A percentile compares a stretch with the other conserved stretches of the same genome.
These are phyloP conservation scores for Orgyia antiqua DNA, from an alignment of 2,888 invertebrate species.

Conservation along the genomic window DNA sequence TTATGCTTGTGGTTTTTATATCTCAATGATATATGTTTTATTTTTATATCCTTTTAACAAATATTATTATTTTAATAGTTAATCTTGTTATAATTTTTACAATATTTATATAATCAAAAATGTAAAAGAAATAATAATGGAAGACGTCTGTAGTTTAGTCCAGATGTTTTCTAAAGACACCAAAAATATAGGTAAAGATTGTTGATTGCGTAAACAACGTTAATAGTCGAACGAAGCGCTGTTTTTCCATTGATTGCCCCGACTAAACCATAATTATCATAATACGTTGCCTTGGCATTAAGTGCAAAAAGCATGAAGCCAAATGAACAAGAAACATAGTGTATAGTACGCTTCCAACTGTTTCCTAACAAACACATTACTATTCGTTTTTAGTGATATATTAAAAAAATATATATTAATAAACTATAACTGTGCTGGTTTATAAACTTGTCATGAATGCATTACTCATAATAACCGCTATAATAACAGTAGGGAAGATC, in stretches of 20 bases:
- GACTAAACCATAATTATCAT: conserved; percentile 20
- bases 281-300: conserved; percentile 37
- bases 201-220: conserved; percentile 5
- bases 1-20: too few species aligned
- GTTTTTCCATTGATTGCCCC: conserved; percentile 14
- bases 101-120: background rate
- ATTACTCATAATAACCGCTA: conserved; percentile 36
- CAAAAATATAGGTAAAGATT: background rate
- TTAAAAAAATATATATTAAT: conserved; percentile 5
- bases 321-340: conserved; percentile 37
- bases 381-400: conserved; percentile 7
- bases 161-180: too few species aligned
- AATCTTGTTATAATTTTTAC: too few species aligned
- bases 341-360: conserved; percentile 47
- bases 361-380: conserved; percentile 42
- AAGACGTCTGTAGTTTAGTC: background rate
- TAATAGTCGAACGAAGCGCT: conserved; percentile 1
- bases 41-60: too few species aligned
- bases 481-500: conserved; percentile 36
- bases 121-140: background rate
- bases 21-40: too few species aligned
- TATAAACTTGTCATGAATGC: conserved; percentile 32
- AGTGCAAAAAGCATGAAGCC: conserved; percentile 50
- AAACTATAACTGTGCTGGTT: background rate
- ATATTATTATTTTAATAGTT: too few species aligned